Base-by-base conservation (phyloP, 1,140 invertebrate genomes). In the Drosophila nigromelanica region DNA sequence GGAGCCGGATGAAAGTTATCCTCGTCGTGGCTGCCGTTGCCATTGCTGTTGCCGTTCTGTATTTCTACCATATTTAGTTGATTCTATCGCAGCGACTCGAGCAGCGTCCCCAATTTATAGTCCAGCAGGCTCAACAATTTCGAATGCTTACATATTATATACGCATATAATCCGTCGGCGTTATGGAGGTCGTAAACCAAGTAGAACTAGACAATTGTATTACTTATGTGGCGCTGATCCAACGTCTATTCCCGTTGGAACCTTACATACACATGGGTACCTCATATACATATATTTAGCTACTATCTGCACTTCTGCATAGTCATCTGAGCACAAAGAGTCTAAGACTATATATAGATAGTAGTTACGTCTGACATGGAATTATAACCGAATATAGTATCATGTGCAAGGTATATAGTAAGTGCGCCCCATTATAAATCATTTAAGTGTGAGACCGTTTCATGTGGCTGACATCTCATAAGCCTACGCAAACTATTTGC, bases 1-100 rank as follows among this genome's bases (percentile, higher is more conserved):
- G 90, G 87, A 0, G 80, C 80, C 11, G 78, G 54, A 64, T 90
- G 82, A 15, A 64, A 87, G 50, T 77, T 56, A 5, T 54, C 72
- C 3, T 55, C 55, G 6, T 43, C 60, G 43, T 24, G 2, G 50
- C n/a, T 14, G 15, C 60, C 51, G 33, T 52, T 54, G 64, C 35
- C 21, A 42, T 56, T 40, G 64, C 37, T 14, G 47, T 52, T 40
- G 15, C 37, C 48, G 45, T 76, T 80, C 5, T n/a, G 47, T 51
- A 62, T 73, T 39, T 64, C 73, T 12, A 76, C 83, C 82, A 87
- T 87, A 66, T 21, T 61, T 21, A 12, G 11, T 45, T 15, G 43
- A 12, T 60, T 69, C 61, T 81, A 52, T 30, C 52, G 43, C 43
- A 51, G 15, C 12, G 7, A 35, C 2, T 14, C 51, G 33, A 8